Base-by-base conservation (phyloP, 2,113 vertebrate genomes). In the Alectura lathami region DNA sequence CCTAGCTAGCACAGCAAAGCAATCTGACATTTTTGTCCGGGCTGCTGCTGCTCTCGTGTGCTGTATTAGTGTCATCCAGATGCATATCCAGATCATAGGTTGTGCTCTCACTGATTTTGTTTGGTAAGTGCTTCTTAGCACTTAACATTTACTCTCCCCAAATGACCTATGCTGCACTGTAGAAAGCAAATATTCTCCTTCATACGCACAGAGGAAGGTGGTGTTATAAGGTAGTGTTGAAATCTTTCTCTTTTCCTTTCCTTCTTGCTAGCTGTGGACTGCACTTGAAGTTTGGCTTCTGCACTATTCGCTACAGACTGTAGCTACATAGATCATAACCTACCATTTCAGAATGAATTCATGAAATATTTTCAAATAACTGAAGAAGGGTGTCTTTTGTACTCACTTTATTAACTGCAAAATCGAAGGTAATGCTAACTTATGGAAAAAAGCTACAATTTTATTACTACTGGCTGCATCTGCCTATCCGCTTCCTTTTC, bases 1-100 rank as follows among this genome's bases (percentile, higher is more conserved):
- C 8, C 26, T 56, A 32, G 16, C 11, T 27, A 36, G 23, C 2
- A 13, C 0, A 1, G 15, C 56, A 69, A 69, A 74, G 14, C 9
- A 62, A 16, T 56, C 12, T 42, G 57, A 50, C 17, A 42, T 22
- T 9, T 36, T 24, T 54, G 8, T 32, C 72, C 64, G 24, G 73
- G 54, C 4, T 15, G 13, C 5, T 66, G 36, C 20, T 74, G 40
- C 24, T 73, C 17, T 50, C 14, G 10, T 43, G 32, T 51, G 12
- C 50, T 73, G 30, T 26, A 50, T 36, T 32, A 53, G 11, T 18
- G 27, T 62, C n/a, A 30, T 3, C 9, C 21, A 62, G 13, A 53
- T 59, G 27, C 16, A 2, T 34, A 18, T 36, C 67, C 43, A 53
- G 13, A 11, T 53, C 5, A 4, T 23, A 67, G 62, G 27, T 11